Percentiles rank a stretch among this genome's conserved stretches.
Evolutionary conservation across 2,888 invertebrate species (phyloP).

Genomic region (Leuctra nigra): DNA sequence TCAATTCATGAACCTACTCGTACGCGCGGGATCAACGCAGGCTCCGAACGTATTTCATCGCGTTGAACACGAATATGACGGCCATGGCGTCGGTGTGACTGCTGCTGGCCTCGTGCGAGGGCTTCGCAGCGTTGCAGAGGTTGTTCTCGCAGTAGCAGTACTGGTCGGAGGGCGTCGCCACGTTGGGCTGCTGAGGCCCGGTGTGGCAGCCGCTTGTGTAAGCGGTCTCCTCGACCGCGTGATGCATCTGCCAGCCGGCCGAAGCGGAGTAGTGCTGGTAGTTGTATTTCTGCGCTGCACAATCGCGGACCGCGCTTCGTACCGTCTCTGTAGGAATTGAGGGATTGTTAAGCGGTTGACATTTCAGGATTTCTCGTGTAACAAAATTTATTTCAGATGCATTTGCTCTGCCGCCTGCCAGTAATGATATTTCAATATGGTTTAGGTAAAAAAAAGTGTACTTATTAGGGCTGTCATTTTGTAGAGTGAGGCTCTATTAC

Average conservation of each 20-base stretch:
- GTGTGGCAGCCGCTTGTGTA: conserved; percentile 64
- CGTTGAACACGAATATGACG: conserved; percentile 54
- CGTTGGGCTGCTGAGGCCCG: conserved; percentile 48
- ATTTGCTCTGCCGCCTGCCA: no score
- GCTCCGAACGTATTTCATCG: conserved; percentile 53
- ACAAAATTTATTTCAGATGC: no score
- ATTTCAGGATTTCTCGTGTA: not conserved
- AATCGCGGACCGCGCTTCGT: conserved; percentile 57
- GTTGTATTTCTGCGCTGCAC: conserved; percentile 65
- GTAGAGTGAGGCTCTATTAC: no score
- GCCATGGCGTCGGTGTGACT: conserved; percentile 53
- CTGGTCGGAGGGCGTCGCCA: conserved; percentile 43
- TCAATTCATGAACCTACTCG: no score
- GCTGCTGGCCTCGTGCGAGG: conserved; percentile 28
- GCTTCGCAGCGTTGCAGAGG: conserved; percentile 60
- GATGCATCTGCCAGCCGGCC: conserved; percentile 58
- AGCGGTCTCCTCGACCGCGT: conserved; percentile 56
- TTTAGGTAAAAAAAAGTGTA: no score
- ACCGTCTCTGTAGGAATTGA: conserved; percentile 47
- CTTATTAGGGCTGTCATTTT: no score
- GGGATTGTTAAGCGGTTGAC: not conserved
- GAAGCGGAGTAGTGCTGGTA: conserved; percentile 48
- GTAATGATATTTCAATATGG: no score
- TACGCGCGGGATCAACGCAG: conserved; percentile 26
- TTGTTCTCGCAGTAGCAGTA: conserved; percentile 71